Evolutionary conservation across 2,888 invertebrate genomes (phyloP).

Genomic region (Amphipyra berbera): DNA sequence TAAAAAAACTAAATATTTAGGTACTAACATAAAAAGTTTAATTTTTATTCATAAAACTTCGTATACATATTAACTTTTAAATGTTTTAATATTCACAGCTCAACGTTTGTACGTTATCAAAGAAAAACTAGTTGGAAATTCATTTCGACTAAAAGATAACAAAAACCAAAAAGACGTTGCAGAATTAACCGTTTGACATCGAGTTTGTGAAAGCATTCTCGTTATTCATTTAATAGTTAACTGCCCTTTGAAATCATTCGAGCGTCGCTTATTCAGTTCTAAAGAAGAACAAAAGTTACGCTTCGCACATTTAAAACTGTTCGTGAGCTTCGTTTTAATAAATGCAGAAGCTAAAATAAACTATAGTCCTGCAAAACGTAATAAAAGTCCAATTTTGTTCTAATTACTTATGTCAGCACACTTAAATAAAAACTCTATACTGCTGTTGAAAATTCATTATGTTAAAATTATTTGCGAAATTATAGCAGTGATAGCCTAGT

Average conservation of each 20-base stretch:
- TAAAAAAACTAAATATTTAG: no score
- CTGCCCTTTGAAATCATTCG: conserved; percentile 34
- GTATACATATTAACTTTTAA: conserved; percentile 14
- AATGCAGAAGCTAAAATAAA: conserved; percentile 6
- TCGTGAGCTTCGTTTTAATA: conserved; percentile 15
- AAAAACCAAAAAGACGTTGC: conserved; percentile 27
- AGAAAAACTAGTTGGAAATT: conserved; percentile 36
- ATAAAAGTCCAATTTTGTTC: no score
- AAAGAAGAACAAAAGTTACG: conserved; percentile 27
- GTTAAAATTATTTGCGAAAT: no score
- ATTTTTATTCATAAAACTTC: conserved; percentile 23
- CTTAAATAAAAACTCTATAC: no score
- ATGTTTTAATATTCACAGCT: conserved; percentile 26
- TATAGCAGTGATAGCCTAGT: no score
- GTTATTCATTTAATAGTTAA: conserved; percentile 43
- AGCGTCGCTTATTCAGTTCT: conserved; percentile 13
- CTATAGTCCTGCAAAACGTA: not conserved
- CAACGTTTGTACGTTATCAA: conserved; percentile 34
- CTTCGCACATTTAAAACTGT: conserved; percentile 6
- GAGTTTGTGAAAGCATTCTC: conserved; percentile 35
- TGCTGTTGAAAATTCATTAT: no score
- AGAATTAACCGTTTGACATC: conserved; percentile 24
- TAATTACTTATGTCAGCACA: no score
- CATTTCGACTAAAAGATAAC: conserved; percentile 24
- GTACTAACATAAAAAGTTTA: not conserved